Evolutionary conservation across 1,140 invertebrate genomes (phyloP).

Genomic region (Drosophila murphyi): DNA sequence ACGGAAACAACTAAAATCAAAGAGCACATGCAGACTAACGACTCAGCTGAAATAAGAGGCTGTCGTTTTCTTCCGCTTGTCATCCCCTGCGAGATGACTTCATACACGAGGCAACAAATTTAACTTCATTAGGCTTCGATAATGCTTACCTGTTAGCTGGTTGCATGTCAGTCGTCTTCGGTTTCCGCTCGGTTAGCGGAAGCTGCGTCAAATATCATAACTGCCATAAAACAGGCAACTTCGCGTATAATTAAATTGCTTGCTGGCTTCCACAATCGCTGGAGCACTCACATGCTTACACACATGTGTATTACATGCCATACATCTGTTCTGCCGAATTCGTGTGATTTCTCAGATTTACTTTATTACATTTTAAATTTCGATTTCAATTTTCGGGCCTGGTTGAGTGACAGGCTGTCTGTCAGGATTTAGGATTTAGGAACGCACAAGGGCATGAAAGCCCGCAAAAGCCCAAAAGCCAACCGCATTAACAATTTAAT

Average conservation of each 20-base stretch:
- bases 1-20: background rate
- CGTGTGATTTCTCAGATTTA: slow-evolving; percentile 15
- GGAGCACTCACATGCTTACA: background rate
- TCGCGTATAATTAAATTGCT: slow-evolving; percentile 39
- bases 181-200: slow-evolving; percentile 39
- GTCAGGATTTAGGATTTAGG: background rate
- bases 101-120: slow-evolving; percentile 6
- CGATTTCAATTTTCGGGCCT: slow-evolving; percentile 26
- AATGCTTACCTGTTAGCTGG: slow-evolving; percentile 19
- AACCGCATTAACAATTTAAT: slow-evolving; percentile 54
- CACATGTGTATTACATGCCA: slow-evolving; percentile 8
- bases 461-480: slow-evolving; percentile 30
- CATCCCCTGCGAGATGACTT: background rate
- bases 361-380: slow-evolving; percentile 46
- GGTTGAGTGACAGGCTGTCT: slow-evolving; percentile 14
- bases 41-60: background rate
- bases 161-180: slow-evolving; percentile 15
- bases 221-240: slow-evolving; percentile 37
- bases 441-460: background rate
- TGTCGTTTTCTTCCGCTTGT: background rate
- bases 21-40: background rate
- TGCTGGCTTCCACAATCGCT: slow-evolving; percentile 3
- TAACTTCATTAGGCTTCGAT: slow-evolving; percentile 39
- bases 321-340: background rate
- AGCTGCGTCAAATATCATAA: slow-evolving; percentile 42